Conservation (phyloP, 2,888 invertebrate species). For the Thymelicus sylvestris region DNA sequence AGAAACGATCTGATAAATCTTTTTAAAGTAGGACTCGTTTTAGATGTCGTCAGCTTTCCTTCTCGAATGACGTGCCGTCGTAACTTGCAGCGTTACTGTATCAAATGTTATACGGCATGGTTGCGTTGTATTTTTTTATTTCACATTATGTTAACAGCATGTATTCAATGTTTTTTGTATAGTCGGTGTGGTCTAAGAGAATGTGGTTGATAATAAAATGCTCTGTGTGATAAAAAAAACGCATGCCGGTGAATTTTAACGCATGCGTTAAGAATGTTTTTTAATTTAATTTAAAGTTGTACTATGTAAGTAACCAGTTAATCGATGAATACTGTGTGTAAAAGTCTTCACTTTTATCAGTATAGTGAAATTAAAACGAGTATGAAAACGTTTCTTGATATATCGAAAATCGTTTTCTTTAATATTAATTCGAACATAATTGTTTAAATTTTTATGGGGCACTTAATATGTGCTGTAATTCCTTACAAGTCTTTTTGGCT, state of each 20-base stretch:
- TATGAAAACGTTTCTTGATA: too few species aligned
- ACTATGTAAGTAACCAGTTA: constrained; percentile 3
- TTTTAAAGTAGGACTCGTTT: too few species aligned
- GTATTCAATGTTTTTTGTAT: constrained; percentile 1
- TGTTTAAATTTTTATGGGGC: too few species aligned
- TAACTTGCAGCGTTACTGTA: background rate
- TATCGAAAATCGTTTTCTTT: too few species aligned
- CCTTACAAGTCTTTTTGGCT: too few species aligned
- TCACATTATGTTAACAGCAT: constrained; percentile 31
- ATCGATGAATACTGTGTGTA: background rate
- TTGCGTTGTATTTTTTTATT: constrained; percentile 11
- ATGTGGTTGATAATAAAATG: background rate
- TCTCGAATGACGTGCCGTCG: background rate
- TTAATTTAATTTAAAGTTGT: background rate
- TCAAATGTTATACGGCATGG: constrained; percentile 14
- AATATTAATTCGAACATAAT: too few species aligned
- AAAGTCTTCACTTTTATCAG: too few species aligned
- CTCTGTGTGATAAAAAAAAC: background rate
- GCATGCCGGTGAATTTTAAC: constrained; percentile 24
- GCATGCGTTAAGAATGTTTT: constrained; percentile 23
- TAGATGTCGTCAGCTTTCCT: too few species aligned
- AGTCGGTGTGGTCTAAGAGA: constrained; percentile 14
- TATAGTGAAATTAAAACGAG: too few species aligned
- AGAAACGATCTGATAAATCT: too few species aligned
- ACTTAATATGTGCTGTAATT: too few species aligned